phyloP scores from a whole-genome alignment of 53 echinoderm and acorn worm genomes.

The Paracentrotus lividus region DNA sequence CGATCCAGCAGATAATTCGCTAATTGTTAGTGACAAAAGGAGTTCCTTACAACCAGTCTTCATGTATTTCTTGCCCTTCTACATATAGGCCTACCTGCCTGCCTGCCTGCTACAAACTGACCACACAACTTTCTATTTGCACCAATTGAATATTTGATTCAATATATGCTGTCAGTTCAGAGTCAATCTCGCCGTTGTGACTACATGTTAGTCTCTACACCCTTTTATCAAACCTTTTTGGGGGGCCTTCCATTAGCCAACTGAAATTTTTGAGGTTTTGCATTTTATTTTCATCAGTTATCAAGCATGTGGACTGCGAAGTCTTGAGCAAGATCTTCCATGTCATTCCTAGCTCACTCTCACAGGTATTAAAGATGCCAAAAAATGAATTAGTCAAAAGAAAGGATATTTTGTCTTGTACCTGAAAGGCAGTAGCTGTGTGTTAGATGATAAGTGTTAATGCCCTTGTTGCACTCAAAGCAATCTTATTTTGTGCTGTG shows the following conservation, averaged over 20 bases:
- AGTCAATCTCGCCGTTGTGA: not conserved
- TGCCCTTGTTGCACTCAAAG: no score
- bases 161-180: not conserved
- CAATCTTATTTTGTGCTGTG: not conserved
- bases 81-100: no score
- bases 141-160: no score
- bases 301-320: not conserved
- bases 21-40: not conserved
- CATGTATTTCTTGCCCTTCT: not conserved
- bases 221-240: not conserved
- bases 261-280: not conserved
- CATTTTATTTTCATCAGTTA: not conserved
- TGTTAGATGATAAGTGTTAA: no score
- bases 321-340: not conserved
- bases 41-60: not conserved
- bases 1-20: no score
- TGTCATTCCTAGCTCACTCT: not conserved
- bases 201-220: no score
- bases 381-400: not conserved
- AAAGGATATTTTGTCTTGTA: not conserved
- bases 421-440: no score
- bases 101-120: no score
- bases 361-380: not conserved
- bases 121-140: no score
- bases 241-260: conserved; percentile 14